A percentile compares a stretch with the other conserved stretches of the same genome.
phyloP scores from a whole-genome alignment of 1,140 invertebrate species.

The Marisa cornuarietis region DNA sequence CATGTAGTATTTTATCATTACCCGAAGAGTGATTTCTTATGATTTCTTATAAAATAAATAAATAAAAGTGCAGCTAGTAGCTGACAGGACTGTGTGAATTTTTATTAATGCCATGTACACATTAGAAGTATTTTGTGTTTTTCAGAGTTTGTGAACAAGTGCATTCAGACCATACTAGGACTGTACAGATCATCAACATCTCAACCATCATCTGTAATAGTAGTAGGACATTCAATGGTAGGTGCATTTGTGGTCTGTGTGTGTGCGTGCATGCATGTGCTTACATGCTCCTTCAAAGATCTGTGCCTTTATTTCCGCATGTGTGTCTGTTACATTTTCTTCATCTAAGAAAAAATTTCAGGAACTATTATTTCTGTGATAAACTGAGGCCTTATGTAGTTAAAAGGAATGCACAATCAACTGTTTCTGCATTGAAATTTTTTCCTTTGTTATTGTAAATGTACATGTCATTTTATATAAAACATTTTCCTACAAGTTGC shows the following conservation, averaged over 20 bases:
- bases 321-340: background rate
- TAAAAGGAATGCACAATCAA: background rate
- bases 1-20: background rate
- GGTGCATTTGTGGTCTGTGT: conserved; percentile 41
- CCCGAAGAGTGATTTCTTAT: too few species aligned
- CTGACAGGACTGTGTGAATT: too few species aligned
- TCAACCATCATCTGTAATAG: conserved; percentile 74
- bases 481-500: too few species aligned
- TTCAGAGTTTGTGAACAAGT: conserved; percentile 76
- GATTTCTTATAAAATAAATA: background rate
- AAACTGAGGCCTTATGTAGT: background rate
- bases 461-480: too few species aligned
- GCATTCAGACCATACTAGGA: conserved; percentile 77
- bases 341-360: background rate
- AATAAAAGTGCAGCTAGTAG: background rate
- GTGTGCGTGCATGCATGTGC: background rate
- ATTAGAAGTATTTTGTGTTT: conserved; percentile 20
- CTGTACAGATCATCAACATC: conserved; percentile 73
- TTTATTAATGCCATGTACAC: too few species aligned
- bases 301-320: background rate
- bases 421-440: background rate
- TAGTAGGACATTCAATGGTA: conserved; percentile 94
- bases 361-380: background rate
- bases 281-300: background rate
- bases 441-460: background rate